Base-by-base conservation (phyloP, 2,113 vertebrate genomes). In the Rhegmatorhina hoffmannsi region DNA sequence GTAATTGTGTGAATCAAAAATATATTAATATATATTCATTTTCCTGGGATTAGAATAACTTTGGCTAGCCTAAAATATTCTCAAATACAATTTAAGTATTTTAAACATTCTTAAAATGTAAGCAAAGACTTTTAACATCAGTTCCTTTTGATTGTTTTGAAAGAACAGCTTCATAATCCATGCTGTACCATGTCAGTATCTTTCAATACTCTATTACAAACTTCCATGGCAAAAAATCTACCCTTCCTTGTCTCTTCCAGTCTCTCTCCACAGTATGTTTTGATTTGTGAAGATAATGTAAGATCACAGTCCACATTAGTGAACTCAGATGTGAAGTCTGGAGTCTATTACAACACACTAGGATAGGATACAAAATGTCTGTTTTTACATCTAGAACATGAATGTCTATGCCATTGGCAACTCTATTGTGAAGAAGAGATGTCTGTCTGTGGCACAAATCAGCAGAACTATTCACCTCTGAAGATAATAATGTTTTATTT, bases 271-370 rank as follows among this genome's bases (percentile, higher is more conserved):
- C 47, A 63, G 10, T 63, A 70, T 36, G 24, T 47, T 87, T 44
- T 59, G 73, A 84, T 50, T 79, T 46, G 4, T 52, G 60, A 75
- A 68, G 53, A 72, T 36, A 87, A 33, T 43, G 2, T 8, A 84
- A 81, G 36, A 94, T 92, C 80, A 91, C 28, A 36, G 68, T 20
- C 52, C 1, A 9, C 44, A 81, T 89, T 75, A 93, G 23, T 23
- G 43, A 90, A 93, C 46, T 92, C 75, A 88, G 59, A 86, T 84
- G 60, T 81, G 72, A 78, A 76, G 50, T 67, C 93, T 96, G 63
- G 46, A 83, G 13, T 55, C 52, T 59, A 70, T 86, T 83, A 90
- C 33, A 28, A 31, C 26, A 34, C 20, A 25, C 36, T 64, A 69
- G n/a, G 10, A 76, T 4, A 58, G 68, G 55, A 75, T 29, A 86